Percentiles rank a stretch among this genome's conserved stretches.
phyloP scores from a whole-genome alignment of 2,888 invertebrate genomes.

The Lithosia quadra region DNA sequence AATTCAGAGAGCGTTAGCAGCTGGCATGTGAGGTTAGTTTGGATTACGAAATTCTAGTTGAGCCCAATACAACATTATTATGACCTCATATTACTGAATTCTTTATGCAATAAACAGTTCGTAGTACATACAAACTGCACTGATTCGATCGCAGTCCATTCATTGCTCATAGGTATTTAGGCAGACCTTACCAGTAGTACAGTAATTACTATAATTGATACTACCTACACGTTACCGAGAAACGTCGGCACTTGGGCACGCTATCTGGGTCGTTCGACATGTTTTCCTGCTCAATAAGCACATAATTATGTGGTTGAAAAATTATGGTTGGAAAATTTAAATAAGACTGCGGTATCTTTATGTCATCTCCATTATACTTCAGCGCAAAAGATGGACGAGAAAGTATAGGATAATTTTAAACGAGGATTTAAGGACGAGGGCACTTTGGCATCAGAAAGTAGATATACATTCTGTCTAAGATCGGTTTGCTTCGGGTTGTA shows the following conservation, averaged over 20 bases:
- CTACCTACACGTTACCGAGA: constrained; percentile 45
- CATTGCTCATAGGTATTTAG: constrained; percentile 52
- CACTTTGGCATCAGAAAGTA: too few species aligned
- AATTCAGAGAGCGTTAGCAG: too few species aligned
- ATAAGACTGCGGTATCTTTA: background rate
- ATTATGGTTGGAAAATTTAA: background rate
- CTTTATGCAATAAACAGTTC: too few species aligned
- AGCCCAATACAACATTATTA: too few species aligned
- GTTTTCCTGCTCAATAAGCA: constrained; percentile 27
- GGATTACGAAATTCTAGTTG: too few species aligned
- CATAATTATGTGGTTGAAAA: background rate
- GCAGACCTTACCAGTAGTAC: constrained; percentile 39
- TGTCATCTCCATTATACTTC: background rate
- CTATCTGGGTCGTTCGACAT: constrained; percentile 23
- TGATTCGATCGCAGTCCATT: constrained; percentile 24
- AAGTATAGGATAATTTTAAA: background rate
- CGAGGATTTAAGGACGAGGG: too few species aligned
- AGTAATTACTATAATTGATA: constrained; percentile 54
- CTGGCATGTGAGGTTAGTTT: too few species aligned
- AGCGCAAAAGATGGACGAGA: background rate
- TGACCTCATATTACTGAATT: background rate
- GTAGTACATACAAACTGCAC: background rate
- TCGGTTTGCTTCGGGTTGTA: background rate
- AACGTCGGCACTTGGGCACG: constrained; percentile 22
- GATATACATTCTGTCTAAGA: too few species aligned